Evolutionary conservation across 2,797 vertebrate species (phyloP), one percentile per base, ranked within the genome.

Genomic region (Erithacus rubecula): DNA sequence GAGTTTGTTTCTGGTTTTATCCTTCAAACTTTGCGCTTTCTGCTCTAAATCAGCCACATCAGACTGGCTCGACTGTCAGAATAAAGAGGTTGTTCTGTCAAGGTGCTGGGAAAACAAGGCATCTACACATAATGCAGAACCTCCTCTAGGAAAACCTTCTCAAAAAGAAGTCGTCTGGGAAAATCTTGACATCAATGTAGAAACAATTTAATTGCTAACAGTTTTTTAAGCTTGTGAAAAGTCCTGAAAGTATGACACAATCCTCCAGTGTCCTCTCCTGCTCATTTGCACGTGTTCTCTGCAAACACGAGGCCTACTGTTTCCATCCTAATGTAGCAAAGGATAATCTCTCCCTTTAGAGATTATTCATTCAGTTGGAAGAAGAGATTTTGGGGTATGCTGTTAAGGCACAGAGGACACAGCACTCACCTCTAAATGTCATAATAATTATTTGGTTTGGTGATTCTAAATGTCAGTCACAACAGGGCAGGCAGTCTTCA

Each of bases 401-500:
- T 14, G 1, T 30, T 20, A 82, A 84, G 60, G 29, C 4, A 41
- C 1, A 3, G 43, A 71, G 14, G 24, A 67, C 22, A 13, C 9
- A 27, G 19, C 30, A 44, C 27, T 81, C 44, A 47, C 10, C 14
- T 12, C 15, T 60, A 59, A 69, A 64, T 22, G 32, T 18, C 3
- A 3, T 39, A 78, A 18, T 1, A 1, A 6, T 36, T 16, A 9
- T 77, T 76, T 62, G 10, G 2, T 62, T 52, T 70, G 27, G 4
- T 74, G 21, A 19, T 81, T 49, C n/a, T 12, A 86, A 39, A 65
- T 1, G 1, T 37, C 22, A n/a, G 6, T 9, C 21, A 27, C 1
- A 3, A 34, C 0, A 1, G 20, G 32, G 9, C 32, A 43, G 36
- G 21, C 4, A 56, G 8, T 12, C n/a, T 46, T n/a, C 68, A 37